A percentile compares a stretch with the other conserved stretches of the same genome.
Evolutionary conservation across 2,113 vertebrate species (phyloP).

Genomic region (Oreochromis aureus): DNA sequence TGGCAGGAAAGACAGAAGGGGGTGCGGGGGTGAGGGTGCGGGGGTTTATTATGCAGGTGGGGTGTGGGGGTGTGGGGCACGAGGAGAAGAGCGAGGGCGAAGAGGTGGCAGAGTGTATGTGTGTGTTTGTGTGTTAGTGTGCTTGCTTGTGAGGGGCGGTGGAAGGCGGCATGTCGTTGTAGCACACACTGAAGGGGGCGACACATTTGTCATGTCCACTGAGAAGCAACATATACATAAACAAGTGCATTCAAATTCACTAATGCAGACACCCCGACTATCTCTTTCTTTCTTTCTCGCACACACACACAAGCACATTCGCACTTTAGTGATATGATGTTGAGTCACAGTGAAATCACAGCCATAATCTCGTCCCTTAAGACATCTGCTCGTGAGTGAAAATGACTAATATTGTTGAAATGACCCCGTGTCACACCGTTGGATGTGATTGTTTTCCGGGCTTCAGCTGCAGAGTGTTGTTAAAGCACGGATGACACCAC

Average conservation of each 20-base stretch:
- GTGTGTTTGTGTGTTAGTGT: not conserved
- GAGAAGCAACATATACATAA: constrained; percentile 64
- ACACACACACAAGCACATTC: not conserved
- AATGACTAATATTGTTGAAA: constrained; percentile 39
- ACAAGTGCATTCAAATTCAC: constrained; percentile 51
- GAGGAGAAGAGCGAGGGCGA: constrained; percentile 37
- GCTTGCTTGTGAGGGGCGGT: not conserved
- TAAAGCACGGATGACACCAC: constrained; percentile 9
- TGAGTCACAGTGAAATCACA: constrained; percentile 46
- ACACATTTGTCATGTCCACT: constrained; percentile 75
- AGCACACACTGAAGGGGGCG: constrained; percentile 51
- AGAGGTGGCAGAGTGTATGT: constrained; percentile 52
- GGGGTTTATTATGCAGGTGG: constrained; percentile 60
- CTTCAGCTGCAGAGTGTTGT: constrained; percentile 3
- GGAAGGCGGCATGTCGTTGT: constrained; percentile 39
- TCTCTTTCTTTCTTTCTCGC: not conserved
- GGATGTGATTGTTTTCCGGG: constrained; percentile 18
- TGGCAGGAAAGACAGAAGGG: constrained; percentile 48
- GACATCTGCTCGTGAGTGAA: constrained; percentile 48
- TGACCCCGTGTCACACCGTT: constrained; percentile 32
- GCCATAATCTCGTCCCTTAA: constrained; percentile 31
- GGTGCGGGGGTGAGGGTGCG: not conserved
- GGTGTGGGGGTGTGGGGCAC: not conserved
- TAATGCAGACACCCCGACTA: constrained; percentile 36
- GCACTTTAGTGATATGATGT: constrained; percentile 10